Evolutionary conservation across 2,113 vertebrate genomes (phyloP), one percentile per base, ranked within the genome.

Genomic region (Plecotus auritus): DNA sequence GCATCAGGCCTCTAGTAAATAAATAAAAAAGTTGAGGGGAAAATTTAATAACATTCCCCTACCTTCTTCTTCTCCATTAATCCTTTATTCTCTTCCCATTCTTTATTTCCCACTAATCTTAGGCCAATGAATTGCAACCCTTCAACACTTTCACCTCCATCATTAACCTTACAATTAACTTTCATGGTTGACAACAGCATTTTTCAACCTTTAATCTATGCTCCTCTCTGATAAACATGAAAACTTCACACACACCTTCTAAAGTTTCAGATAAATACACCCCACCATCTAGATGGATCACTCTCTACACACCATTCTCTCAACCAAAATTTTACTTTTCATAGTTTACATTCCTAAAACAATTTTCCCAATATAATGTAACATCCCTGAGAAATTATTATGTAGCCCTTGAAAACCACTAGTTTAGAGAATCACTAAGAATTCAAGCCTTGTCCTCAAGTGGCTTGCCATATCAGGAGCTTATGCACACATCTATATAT

Each of bases 151-250:
- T 56, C 9, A 73, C 14, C 54, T 49, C 2, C 32, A 51, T 67
- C 37, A 45, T 93, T 78, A 91, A 84, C 47, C 47, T 42, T 64
- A 70, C 20, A 40, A 40, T 35, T 92, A 93, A 77, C 32, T 89
- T 70, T 45, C n/a, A 76, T 9, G 20, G 26, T 51, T 83, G 40
- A 64, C 5, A 92, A 84, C 0, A 54, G 32, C 14, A 69, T 64
- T 76, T 72, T 96, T 64, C 10, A 83, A 73, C 56, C 49, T 87
- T 85, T 87, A 92, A 95, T 64, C 70, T 22, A 70, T 61, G 22
- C 28, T 94, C 20, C 67, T 89, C 51, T 64, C 82, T 59, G 47
- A 61, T 74, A 70, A 93, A 47, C 45, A 88, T 49, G 73, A 45
- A 90, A 74, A 51, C 17, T 37, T 74, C 77, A 85, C 45, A 69